Conservation (phyloP, 2,797 vertebrate species). For the Pantherophis vulpinus region DNA sequence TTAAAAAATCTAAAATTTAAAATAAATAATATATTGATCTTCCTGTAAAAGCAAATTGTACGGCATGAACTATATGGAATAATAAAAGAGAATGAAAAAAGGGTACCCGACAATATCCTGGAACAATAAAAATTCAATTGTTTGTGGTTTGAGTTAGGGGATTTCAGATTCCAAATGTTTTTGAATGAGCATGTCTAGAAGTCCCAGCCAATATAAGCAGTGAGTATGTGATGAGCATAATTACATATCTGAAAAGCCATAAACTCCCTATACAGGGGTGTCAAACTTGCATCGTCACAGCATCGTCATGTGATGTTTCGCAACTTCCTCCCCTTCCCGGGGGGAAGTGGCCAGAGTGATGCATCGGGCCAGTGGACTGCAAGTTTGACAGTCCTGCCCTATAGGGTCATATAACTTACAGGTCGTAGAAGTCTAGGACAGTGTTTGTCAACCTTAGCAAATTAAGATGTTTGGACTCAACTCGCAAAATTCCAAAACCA, state of each 20-base stretch:
- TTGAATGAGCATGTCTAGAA: neutral
- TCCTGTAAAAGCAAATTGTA: neutral
- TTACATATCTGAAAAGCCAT: neutral
- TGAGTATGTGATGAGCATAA: neutral
- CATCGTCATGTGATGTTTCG: rapidly evolving
- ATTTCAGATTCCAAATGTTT: neutral
- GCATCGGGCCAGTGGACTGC: too few relatives aligned
- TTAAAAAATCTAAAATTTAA: neutral
- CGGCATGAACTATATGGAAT: neutral
- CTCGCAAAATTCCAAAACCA: neutral
- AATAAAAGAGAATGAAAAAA: neutral
- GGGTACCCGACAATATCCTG: neutral
- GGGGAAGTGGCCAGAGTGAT: too few relatives aligned
- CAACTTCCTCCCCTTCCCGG: too few relatives aligned
- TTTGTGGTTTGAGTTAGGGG: neutral
- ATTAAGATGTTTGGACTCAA: neutral
- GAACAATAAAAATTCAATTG: neutral
- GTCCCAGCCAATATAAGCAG: neutral
- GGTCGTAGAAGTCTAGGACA: neutral
- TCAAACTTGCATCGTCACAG: too few relatives aligned
- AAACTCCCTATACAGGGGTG: neutral
- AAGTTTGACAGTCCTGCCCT: too few relatives aligned
- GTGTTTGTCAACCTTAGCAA: neutral
- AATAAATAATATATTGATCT: neutral
- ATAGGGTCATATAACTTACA: neutral